phyloP scores from a whole-genome alignment of 2,797 vertebrate species.

The Myoxocephalus aenaeus region DNA sequence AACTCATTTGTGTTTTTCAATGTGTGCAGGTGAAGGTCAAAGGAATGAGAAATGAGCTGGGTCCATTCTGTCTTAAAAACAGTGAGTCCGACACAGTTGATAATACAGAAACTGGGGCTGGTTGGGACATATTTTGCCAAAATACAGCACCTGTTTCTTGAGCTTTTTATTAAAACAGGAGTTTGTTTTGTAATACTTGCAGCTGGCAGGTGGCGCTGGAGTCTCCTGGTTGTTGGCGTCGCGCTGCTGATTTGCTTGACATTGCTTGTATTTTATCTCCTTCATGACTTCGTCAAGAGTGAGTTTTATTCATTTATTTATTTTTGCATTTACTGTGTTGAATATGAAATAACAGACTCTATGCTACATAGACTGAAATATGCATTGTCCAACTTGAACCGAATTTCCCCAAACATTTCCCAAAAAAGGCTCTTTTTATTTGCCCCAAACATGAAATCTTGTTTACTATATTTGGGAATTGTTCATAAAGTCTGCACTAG shows the following conservation, averaged over 20 bases:
- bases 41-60: constrained; percentile 57
- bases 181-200: constrained; percentile 26
- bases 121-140: neutral
- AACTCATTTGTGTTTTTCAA: constrained; percentile 9
- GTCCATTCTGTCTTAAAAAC: constrained; percentile 81
- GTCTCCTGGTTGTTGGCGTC: constrained; percentile 76
- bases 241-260: constrained; percentile 76
- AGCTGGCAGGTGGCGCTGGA: constrained; percentile 87
- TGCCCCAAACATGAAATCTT: neutral
- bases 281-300: constrained; percentile 85
- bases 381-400: neutral
- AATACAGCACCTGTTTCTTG: neutral
- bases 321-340: neutral
- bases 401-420: neutral
- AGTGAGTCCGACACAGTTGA: constrained; percentile 67
- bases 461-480: neutral
- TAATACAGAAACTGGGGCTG: neutral
- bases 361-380: neutral
- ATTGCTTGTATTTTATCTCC: constrained; percentile 74
- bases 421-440: constrained; percentile 39
- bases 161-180: neutral
- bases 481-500: constrained; percentile 1
- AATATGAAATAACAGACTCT: neutral
- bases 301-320: constrained; percentile 54
- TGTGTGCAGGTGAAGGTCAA: constrained; percentile 79